Conservation (phyloP, 2,113 vertebrate genomes). For the Melanocharis versteri region DNA sequence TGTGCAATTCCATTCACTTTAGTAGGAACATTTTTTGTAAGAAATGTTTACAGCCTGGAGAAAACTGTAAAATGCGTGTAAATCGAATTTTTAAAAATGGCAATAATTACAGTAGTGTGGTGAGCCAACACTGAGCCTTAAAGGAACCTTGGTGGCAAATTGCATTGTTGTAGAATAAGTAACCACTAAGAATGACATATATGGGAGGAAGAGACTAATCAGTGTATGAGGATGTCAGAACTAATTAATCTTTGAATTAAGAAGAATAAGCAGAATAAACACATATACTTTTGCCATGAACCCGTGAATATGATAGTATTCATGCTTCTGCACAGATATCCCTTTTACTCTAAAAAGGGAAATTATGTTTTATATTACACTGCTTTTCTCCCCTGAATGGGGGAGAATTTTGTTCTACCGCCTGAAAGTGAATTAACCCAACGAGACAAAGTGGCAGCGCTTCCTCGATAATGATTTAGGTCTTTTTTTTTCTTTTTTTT, state of each 20-base stretch:
- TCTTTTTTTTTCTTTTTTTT: not conserved
- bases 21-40: not conserved
- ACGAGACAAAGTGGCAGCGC: not conserved
- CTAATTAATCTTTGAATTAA: not conserved
- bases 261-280: not conserved
- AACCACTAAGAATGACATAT: not conserved
- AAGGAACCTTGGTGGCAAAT: not conserved
- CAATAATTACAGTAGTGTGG: not conserved
- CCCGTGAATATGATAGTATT: not conserved
- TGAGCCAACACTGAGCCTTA: not conserved
- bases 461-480: not conserved
- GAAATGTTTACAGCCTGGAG: not conserved
- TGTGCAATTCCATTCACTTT: not conserved
- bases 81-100: fast-evolving
- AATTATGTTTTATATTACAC: not conserved
- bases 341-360: not conserved
- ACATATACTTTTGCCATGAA: not conserved
- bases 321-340: not conserved
- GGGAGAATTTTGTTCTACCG: not conserved
- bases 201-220: not conserved
- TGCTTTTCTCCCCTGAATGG: not conserved
- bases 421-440: not conserved
- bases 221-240: not conserved
- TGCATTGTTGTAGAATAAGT: not conserved
- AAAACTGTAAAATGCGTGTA: not conserved